phyloP scores from a whole-genome alignment of 1,140 invertebrate genomes.

The Zophobas morio region DNA sequence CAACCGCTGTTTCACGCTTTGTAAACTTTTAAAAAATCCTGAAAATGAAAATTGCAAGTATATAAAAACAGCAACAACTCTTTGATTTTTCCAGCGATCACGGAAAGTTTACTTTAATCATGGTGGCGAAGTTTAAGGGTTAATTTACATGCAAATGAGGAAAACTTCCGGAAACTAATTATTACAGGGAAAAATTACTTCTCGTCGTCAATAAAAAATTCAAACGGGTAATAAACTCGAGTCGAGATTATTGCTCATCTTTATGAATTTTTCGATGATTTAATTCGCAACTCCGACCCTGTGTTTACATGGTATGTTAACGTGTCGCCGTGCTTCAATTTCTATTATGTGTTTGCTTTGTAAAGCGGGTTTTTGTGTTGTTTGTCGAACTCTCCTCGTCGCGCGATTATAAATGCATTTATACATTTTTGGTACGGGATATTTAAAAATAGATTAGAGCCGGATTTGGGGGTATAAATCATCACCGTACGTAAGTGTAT shows the following conservation, averaged over 20 bases:
- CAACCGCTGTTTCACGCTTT: no score
- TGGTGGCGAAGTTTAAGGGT: constrained; percentile 29
- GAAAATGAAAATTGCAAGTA: no score
- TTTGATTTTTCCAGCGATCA: background rate
- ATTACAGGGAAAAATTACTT: constrained; percentile 9
- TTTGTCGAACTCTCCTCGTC: constrained; percentile 1
- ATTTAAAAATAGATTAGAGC: constrained; percentile 33
- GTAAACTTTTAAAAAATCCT: no score
- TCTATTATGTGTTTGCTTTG: constrained; percentile 1
- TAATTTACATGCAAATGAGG: constrained; percentile 37
- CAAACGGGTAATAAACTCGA: constrained; percentile 25
- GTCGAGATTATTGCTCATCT: background rate
- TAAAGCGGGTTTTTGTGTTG: constrained; percentile 1
- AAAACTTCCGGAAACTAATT: constrained; percentile 35
- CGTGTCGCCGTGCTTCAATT: background rate
- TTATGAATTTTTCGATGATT: constrained; percentile 5
- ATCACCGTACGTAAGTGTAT: constrained; percentile 7
- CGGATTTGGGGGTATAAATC: constrained; percentile 17
- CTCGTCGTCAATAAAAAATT: constrained; percentile 3
- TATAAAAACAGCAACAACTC: no score
- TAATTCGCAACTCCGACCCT: background rate
- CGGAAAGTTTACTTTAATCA: constrained; percentile 17
- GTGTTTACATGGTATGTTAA: background rate
- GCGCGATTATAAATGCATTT: constrained; percentile 24
- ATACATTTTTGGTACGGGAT: background rate